Evolutionary conservation across 1,140 invertebrate genomes (phyloP), one percentile per base, ranked within the genome.

Genomic region (Ylistrum balloti): DNA sequence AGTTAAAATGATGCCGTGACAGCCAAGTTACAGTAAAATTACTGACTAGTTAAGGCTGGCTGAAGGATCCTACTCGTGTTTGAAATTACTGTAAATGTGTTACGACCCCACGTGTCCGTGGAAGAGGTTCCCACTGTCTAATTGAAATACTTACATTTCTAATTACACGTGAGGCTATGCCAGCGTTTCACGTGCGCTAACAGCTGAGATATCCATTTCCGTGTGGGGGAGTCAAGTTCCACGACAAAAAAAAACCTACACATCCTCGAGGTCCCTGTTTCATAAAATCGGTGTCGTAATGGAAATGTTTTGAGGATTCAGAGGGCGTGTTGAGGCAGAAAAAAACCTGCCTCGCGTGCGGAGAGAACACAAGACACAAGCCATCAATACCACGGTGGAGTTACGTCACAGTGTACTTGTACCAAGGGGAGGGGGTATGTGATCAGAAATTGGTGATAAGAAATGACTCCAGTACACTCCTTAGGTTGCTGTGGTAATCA

Each of bases 61-160:
- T n/a, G 56, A 1, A 74, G 56, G 56, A 74, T 28, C 28, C 56
- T 74, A 74, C 56, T 74, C 56, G n/a, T 28, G 56, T 74, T 74
- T 74, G n/a, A 74, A 74, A 74, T 74, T 28, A 74, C 22, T 74
- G 56, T 74, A 74, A 74, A 74, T n/a, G 56, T 74, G 56, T 74
- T 74, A 74, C 20, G 22, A 74, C 22, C 56, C n/a, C 56, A n/a
- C 28, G 22, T 74, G 5, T n/a, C 5, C 5, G 22, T 5, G 28
- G 56, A n/a, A 74, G 15, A 74, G 56, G 22, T 74, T 74, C 56
- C 56, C 56, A 74, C 56, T 74, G 1, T 74, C 56, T 74, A 74
- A 74, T 74, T 74, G 56, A 74, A 74, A 74, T 74, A 74, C 56
- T 74, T 74, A 74, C 56, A 74, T 74, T 74, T 74, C 56, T 74